Percentiles rank a stretch among this genome's conserved stretches.
These are phyloP conservation scores for Nezara viridula DNA, from an alignment of 2,888 invertebrate genomes.

Conservation along the genomic window DNA sequence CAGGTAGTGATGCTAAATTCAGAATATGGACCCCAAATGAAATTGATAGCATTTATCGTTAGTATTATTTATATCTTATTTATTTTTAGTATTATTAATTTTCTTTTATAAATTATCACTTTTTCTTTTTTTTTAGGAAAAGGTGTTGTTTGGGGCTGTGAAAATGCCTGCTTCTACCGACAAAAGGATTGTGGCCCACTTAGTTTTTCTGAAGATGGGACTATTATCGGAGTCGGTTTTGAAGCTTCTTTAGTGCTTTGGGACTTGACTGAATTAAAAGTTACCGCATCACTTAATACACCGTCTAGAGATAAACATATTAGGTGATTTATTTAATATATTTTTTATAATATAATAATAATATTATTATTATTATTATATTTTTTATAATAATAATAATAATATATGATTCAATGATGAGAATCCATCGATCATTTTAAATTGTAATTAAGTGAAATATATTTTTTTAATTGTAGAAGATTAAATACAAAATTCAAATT, in stretches of 20 bases:
- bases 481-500: no score
- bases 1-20: slow-evolving; percentile 78
- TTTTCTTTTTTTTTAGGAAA: slow-evolving; percentile 24
- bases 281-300: slow-evolving; percentile 74
- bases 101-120: no score
- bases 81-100: no score
- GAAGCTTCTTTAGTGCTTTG: slow-evolving; percentile 79
- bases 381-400: no score
- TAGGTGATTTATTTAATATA: slow-evolving; percentile 67
- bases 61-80: slow-evolving; percentile 65
- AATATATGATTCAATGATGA: no score
- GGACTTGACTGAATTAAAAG: slow-evolving; percentile 74
- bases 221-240: slow-evolving; percentile 80
- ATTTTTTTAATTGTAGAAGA: no score
- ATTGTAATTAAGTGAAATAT: no score
- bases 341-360: background rate
- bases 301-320: slow-evolving; percentile 68
- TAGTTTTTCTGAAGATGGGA: slow-evolving; percentile 83
- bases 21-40: slow-evolving; percentile 79
- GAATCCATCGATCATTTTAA: no score
- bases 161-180: slow-evolving; percentile 76
- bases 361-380: no score
- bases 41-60: slow-evolving; percentile 73
- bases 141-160: slow-evolving; percentile 75
- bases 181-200: slow-evolving; percentile 73